Conservation (phyloP, 2,113 vertebrate species). For the Grantiella picta region DNA sequence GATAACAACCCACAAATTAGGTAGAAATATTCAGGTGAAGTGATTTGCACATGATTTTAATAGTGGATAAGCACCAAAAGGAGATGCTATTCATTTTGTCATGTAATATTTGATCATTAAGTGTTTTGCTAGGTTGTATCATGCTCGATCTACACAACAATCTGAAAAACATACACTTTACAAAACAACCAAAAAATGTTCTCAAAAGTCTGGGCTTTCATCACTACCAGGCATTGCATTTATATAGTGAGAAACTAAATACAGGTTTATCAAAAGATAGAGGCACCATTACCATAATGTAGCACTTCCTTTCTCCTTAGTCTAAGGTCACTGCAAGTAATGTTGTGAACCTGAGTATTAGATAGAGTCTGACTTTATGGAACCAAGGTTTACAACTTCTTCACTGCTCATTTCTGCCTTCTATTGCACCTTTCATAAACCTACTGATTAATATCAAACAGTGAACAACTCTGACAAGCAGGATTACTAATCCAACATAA, state of each 20-base stretch:
- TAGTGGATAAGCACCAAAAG: constrained; percentile 30
- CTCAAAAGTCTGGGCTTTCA: not conserved
- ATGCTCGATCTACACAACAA: not conserved
- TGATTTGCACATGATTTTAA: constrained; percentile 32
- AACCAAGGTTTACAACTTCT: constrained; percentile 70
- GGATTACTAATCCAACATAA: constrained; percentile 81
- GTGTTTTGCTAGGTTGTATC: not conserved
- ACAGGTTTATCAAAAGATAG: not conserved
- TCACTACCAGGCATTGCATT: not conserved
- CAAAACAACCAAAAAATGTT: not conserved
- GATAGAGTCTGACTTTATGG: constrained; percentile 52
- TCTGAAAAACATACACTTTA: not conserved
- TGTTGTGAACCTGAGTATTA: constrained; percentile 12
- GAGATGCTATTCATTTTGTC: constrained; percentile 6
- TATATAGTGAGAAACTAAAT: not conserved
- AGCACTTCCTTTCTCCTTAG: not conserved
- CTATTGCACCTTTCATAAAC: constrained; percentile 78
- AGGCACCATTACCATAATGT: not conserved
- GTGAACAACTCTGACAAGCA: constrained; percentile 78
- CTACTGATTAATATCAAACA: constrained; percentile 84
- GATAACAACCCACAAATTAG: constrained; percentile 37
- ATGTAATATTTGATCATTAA: constrained; percentile 30
- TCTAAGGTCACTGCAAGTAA: constrained; percentile 52
- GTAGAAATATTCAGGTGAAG: constrained; percentile 52
- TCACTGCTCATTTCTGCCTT: constrained; percentile 68